Evolutionary conservation across 53 echinoderm and acorn worm species (phyloP), one percentile per base, ranked within the genome.

Genomic region (Antedon mediterranea): DNA sequence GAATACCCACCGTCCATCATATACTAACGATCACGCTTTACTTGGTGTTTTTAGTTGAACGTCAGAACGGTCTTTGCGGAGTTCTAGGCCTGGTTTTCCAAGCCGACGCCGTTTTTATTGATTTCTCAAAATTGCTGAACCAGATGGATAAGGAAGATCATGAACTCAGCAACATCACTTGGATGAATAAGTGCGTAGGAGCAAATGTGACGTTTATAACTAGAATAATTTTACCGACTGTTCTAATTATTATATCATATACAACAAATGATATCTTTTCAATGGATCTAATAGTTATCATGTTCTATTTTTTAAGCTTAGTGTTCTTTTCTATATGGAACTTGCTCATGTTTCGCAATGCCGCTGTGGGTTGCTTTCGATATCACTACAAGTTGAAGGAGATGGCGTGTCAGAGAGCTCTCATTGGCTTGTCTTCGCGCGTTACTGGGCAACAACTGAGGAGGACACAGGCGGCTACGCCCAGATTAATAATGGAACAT

Each of bases 271-370:
- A 83, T 9, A 85, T 88, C 9, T 83, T 90, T 43, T 81, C 72
- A 30, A 90, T 90, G 91, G 84, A 88, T 73, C 83, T 90, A 30
- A 82, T 85, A 15, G 89, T 89, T 28, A 75, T 92, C 33, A 84
- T 89, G 15, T 86, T 86, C 76, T 89, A 86, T 41, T 92, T 92
- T 85, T 74, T 89, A 1, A 84, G 84, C 23, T 70, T 83, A 28
- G 86, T 92, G 31, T 92, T 92, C 74, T 92, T 92, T 43, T 83
- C 86, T 23, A 81, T 86, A 74, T 82, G 89, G 76, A 92, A 89
- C 75, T 28, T 89, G 43, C 86, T 89, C 89, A 73, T 89, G 71
- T 81, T 80, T 28, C 75, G 70, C 30, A 77, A 78, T 31, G 79
- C 89, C 15, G 57, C 71, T 29, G 71, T 30, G 28, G 78, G 57